Base-by-base conservation (phyloP, 2,888 invertebrate species). In the Neria commutata region DNA sequence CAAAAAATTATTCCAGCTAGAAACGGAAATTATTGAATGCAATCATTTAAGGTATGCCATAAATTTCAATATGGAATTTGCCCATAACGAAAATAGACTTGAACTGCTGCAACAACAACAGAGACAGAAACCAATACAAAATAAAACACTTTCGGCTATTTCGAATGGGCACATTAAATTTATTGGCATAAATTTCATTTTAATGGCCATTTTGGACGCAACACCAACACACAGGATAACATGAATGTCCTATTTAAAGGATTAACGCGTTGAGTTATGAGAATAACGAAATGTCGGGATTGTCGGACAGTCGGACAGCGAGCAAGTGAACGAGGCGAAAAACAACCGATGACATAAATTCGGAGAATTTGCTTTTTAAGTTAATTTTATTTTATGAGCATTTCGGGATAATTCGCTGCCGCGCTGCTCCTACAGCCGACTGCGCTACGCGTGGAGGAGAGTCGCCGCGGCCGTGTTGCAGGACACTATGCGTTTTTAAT, bases 241-340 rank as follows among this genome's bases (percentile, higher is more conserved):
- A 75, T 69, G 76, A 76, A 78, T 77, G 78, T 76, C 78, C 78
- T 78, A 79, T 79, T 79, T 78, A 79, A 79, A 79, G 78, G 78
- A 79, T 79, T 79, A 79, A 70, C 76, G 69, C 71, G 61, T 67
- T 77, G 76, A 77, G 67, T 78, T 77, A 78, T 78, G 71, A 69
- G 65, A n/a, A n/a, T 61, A 17, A 23, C 26, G 48, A 14, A 54
- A 46, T 45, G 48, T 10, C 17, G 16, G 34, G 16, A 34, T 34
- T 34, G 34, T 34, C 16, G 16, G 14, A 34, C n/a, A 34, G 34
- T 24, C 17, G 40, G 24, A 25, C 53, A 42, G 37, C 16, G 2
- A 48, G 23, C 5, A 46, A 46, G 17, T 8, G 26, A n/a, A 46
- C 19, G 46, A 57, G 54, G 56, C 62, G 56, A 53, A 37, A 60